Evolutionary conservation across 1,140 invertebrate genomes (phyloP).

Genomic region (Diploscapter pachys): DNA sequence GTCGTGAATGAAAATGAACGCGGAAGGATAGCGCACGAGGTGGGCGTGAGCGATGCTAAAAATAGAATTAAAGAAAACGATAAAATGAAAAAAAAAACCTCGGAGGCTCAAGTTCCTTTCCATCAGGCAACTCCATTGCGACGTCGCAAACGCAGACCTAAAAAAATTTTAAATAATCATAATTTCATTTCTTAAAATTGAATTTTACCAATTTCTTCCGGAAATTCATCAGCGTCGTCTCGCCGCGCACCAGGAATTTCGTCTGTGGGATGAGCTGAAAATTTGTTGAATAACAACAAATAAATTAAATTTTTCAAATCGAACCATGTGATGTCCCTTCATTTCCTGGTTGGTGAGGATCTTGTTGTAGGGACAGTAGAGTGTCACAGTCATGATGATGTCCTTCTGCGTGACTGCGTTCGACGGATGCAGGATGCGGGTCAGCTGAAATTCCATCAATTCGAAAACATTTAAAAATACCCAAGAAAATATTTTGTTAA

Average conservation of each 20-base stretch:
- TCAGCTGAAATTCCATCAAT: not conserved
- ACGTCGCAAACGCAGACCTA: conserved; percentile 19
- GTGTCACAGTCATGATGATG: conserved; percentile 20
- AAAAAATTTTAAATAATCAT: conserved; percentile 9
- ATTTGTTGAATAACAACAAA: conserved; percentile 32
- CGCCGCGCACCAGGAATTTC: conserved; percentile 58
- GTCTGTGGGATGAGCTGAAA: conserved; percentile 40
- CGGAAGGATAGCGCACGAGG: conserved; percentile 56
- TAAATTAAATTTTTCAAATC: conserved; percentile 15
- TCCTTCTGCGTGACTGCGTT: conserved; percentile 15
- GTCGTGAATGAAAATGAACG: conserved; percentile 61
- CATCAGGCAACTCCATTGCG: conserved; percentile 18
- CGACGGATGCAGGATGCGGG: not conserved
- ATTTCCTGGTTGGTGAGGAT: conserved; percentile 7
- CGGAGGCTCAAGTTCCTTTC: conserved; percentile 18
- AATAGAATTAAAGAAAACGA: too few species aligned
- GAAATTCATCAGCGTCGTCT: conserved; percentile 57
- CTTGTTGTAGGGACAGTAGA: conserved; percentile 6
- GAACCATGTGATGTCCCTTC: not conserved
- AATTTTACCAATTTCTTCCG: conserved; percentile 44
- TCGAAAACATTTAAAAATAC: not conserved
- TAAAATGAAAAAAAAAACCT: not conserved
- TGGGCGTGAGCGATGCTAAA: conserved; percentile 49
- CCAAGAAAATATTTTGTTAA: conserved; percentile 1
- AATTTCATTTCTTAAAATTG: not conserved